phyloP scores from a whole-genome alignment of 2,797 vertebrate species.

The Pseudotriccus pelzelni region DNA sequence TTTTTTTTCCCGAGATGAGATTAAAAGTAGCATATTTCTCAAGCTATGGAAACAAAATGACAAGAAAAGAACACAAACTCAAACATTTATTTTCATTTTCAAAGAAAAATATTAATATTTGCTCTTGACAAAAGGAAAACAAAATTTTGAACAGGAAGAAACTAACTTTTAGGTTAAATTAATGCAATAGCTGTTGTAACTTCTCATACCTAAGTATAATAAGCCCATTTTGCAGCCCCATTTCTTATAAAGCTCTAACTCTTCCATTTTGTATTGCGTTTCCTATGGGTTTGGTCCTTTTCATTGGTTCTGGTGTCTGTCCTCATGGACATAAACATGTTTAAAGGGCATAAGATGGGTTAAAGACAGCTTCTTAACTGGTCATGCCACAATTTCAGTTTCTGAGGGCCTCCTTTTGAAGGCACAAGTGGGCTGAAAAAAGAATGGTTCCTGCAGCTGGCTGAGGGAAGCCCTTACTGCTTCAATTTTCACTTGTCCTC shows the following conservation, averaged over 20 bases:
- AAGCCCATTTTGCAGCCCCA: not conserved
- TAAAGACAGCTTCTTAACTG: not conserved
- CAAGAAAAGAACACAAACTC: slow-evolving; percentile 11
- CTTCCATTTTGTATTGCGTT: not conserved
- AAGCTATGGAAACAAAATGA: slow-evolving; percentile 29
- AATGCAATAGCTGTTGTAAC: not conserved
- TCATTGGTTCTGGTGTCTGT: not conserved
- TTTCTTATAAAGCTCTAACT: not conserved
- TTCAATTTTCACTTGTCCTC: not conserved
- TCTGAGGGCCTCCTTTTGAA: not conserved
- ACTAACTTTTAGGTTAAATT: not conserved
- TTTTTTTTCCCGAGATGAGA: slow-evolving; percentile 8
- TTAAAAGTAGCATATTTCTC: slow-evolving; percentile 37
- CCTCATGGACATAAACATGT: not conserved
- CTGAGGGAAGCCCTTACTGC: not conserved
- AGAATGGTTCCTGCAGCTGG: not conserved
- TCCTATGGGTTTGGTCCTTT: not conserved
- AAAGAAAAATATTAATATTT: slow-evolving; percentile 55
- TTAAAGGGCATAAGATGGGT: not conserved
- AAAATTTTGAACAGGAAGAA: slow-evolving; percentile 9
- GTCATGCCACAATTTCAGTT: not conserved
- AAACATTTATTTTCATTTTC: slow-evolving; percentile 34
- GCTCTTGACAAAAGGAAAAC: slow-evolving; percentile 22
- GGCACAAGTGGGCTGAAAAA: not conserved
- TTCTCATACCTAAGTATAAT: not conserved